Conservation (phyloP, 2,113 vertebrate genomes). For the Poecilia latipinna region DNA sequence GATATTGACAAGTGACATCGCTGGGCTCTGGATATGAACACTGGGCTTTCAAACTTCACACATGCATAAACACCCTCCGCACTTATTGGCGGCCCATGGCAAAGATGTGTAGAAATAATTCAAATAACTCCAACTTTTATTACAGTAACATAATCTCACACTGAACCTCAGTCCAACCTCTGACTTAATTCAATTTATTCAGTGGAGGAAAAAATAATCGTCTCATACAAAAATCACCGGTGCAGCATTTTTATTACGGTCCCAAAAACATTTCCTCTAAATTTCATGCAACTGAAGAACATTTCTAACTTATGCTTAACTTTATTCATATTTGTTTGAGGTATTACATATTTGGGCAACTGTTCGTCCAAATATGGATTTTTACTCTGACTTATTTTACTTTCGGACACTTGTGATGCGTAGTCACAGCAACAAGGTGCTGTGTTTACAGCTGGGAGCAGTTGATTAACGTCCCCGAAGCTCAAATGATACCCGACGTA, state of each 20-base stretch:
- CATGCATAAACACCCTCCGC: neutral
- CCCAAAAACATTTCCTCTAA: neutral
- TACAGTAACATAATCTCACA: neutral
- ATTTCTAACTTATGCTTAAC: neutral
- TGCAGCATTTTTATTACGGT: neutral
- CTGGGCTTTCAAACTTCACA: neutral
- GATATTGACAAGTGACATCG: slow-evolving; percentile 5
- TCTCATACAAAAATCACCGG: neutral
- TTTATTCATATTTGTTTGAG: neutral
- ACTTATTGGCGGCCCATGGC: neutral
- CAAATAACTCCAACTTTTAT: neutral
- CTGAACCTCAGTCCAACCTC: neutral
- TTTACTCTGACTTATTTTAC: too few relatives aligned
- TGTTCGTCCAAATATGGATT: too few relatives aligned
- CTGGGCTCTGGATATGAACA: neutral
- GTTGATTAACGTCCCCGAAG: too few relatives aligned
- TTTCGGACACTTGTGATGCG: too few relatives aligned
- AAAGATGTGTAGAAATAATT: neutral
- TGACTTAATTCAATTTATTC: neutral
- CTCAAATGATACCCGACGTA: too few relatives aligned
- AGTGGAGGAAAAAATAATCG: neutral
- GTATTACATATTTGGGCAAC: too few relatives aligned
- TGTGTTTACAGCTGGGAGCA: too few relatives aligned
- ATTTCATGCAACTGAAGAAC: neutral
- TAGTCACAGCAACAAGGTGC: too few relatives aligned